A percentile compares a stretch with the other conserved stretches of the same genome.
Conservation (phyloP, 1,140 invertebrate species). For the Pseudomyrmex sp. region DNA sequence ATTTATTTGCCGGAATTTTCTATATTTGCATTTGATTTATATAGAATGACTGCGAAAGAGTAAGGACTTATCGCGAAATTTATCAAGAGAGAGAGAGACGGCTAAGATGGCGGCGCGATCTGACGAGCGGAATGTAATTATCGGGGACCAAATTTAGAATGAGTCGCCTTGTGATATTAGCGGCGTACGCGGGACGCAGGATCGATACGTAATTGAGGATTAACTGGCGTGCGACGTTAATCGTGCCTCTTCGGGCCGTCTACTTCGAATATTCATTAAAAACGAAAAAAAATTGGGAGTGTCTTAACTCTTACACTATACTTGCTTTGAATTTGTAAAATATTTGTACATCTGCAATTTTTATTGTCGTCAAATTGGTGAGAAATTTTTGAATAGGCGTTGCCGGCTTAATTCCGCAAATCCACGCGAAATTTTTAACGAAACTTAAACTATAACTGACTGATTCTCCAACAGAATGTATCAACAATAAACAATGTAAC, state of each 20-base stretch:
- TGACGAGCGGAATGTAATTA: conserved; percentile 59
- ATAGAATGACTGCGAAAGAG: no score
- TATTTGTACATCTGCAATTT: conserved; percentile 31
- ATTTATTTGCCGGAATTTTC: neutral
- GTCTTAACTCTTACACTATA: neutral
- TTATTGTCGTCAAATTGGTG: neutral
- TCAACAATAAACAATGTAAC: neutral
- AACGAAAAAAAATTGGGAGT: neutral
- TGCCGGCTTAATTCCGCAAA: neutral
- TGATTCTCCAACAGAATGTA: neutral
- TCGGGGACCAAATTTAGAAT: conserved; percentile 58
- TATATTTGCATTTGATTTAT: conserved; percentile 9
- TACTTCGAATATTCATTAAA: conserved; percentile 58
- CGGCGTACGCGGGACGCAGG: conserved; percentile 16
- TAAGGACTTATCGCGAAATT: neutral
- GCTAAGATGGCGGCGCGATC: conserved; percentile 46
- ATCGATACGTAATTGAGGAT: conserved; percentile 59
- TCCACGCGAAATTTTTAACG: neutral
- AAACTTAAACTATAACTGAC: no score
- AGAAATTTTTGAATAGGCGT: neutral
- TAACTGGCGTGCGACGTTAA: conserved; percentile 60
- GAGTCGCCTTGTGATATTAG: conserved; percentile 47
- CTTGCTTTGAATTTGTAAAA: neutral
- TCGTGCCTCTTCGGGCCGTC: neutral
- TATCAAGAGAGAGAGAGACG: neutral